A percentile compares a stretch with the other conserved stretches of the same genome.
phyloP scores from a whole-genome alignment of 2,888 invertebrate genomes.

The Drosophila demipolita region DNA sequence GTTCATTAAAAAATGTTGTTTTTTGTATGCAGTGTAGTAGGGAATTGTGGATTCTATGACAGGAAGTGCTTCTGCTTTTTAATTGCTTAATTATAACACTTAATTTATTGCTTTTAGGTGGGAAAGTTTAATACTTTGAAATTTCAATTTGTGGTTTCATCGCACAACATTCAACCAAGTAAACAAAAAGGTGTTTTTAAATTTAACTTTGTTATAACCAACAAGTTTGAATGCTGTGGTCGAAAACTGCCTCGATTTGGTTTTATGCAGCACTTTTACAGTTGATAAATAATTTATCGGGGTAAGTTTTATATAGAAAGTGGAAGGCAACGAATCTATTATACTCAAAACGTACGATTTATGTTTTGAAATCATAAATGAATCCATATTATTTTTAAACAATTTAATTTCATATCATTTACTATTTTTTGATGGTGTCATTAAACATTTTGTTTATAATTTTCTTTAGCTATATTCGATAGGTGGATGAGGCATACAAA shows the following conservation, averaged over 20 bases:
- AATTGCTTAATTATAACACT: no score
- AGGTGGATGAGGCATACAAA: conserved; percentile 12
- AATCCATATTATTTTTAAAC: neutral
- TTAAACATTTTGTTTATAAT: neutral
- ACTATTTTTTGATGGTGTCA: neutral
- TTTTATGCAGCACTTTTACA: neutral
- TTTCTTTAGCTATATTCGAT: conserved; percentile 10
- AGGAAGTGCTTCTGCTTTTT: no score
- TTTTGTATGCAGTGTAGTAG: neutral
- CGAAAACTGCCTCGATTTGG: neutral
- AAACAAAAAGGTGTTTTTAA: neutral
- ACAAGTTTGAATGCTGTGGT: neutral
- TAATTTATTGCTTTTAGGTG: no score
- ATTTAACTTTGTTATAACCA: neutral
- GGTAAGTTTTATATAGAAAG: neutral
- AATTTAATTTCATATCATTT: neutral
- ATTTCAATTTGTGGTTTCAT: neutral
- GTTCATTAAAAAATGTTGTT: neutral
- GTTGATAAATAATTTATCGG: neutral
- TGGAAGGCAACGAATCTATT: neutral
- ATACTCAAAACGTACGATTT: no score
- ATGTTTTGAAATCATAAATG: neutral
- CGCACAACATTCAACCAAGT: neutral
- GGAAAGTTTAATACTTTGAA: neutral
- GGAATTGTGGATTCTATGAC: no score